These are phyloP conservation scores for Acanthosepion pharaonis DNA, from an alignment of 2,888 invertebrate genomes.

Conservation along the genomic window DNA sequence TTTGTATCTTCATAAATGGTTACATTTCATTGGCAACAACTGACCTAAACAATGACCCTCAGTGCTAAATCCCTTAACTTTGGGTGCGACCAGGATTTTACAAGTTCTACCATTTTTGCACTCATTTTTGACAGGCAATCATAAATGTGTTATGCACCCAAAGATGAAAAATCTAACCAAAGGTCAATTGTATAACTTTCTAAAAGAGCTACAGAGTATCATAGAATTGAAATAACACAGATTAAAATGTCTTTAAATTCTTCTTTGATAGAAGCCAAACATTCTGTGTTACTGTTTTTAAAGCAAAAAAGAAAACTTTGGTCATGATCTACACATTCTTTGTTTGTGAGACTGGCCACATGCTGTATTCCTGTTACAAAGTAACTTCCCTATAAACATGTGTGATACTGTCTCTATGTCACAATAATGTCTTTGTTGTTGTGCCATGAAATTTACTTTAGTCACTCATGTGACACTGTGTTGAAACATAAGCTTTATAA, in stretches of 20 bases:
- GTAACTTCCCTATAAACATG: not conserved
- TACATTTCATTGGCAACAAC: not conserved
- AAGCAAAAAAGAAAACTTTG: not conserved
- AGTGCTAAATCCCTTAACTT: not conserved
- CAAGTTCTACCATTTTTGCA: not conserved
- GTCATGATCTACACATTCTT: not conserved
- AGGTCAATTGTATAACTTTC: too few species aligned
- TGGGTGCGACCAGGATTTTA: not conserved
- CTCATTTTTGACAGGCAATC: not conserved
- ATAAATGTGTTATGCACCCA: not conserved
- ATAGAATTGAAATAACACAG: not conserved
- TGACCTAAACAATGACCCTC: not conserved
- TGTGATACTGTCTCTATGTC: conserved; percentile 33
- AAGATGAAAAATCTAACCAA: not conserved
- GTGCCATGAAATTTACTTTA: not conserved
- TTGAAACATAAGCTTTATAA: not conserved
- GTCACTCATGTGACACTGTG: not conserved
- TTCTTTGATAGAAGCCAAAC: not conserved
- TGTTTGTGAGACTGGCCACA: too few species aligned
- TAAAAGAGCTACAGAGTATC: too few species aligned
- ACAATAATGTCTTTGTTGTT: not conserved
- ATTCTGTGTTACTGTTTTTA: not conserved
- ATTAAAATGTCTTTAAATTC: not conserved
- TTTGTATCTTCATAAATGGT: not conserved
- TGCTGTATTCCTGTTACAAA: not conserved